Percentiles rank a stretch among this genome's conserved stretches.
Evolutionary conservation across 2,888 invertebrate species (phyloP).

Genomic region (Phalera bucephala): DNA sequence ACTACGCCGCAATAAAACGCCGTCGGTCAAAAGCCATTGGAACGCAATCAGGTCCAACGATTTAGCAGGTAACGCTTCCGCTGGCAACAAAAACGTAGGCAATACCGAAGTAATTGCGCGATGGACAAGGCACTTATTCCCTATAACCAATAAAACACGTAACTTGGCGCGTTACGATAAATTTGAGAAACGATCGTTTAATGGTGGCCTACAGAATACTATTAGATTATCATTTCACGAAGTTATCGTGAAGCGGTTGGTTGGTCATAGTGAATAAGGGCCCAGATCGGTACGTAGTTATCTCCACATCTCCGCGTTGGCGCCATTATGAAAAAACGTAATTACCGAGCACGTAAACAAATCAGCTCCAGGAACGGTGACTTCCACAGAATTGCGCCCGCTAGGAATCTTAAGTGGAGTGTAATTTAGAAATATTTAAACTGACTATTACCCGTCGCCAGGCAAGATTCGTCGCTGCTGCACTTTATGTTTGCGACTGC

Average conservation of each 20-base stretch:
- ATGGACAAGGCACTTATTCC: too few relatives aligned
- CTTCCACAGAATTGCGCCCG: constrained; percentile 45
- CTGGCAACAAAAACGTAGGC: constrained; percentile 24
- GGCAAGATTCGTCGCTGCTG: constrained; percentile 35
- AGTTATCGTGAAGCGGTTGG: too few relatives aligned
- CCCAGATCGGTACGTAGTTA: constrained; percentile 16
- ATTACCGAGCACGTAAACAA: constrained; percentile 58
- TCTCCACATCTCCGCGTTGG: constrained; percentile 25
- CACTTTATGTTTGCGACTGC: constrained; percentile 2
- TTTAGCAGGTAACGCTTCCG: constrained; percentile 31
- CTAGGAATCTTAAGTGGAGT: constrained; percentile 66
- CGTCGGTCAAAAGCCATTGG: constrained; percentile 1
- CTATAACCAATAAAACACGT: too few relatives aligned
- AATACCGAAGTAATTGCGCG: constrained; percentile 30
- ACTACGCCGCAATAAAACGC: constrained; percentile 1
- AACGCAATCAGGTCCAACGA: constrained; percentile 9
- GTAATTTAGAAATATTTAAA: constrained; percentile 48
- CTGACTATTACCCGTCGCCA: constrained; percentile 27
- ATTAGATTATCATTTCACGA: too few relatives aligned
- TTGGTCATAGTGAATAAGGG: too few relatives aligned
- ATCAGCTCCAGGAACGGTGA: constrained; percentile 49
- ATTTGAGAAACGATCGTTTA: too few relatives aligned
- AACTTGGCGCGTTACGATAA: too few relatives aligned
- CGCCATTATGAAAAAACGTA: constrained; percentile 54
- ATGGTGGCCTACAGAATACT: too few relatives aligned